A percentile compares a stretch with the other conserved stretches of the same genome.
These are phyloP conservation scores for Plusia festucae DNA, from an alignment of 2,888 invertebrate genomes.

Conservation along the genomic window DNA sequence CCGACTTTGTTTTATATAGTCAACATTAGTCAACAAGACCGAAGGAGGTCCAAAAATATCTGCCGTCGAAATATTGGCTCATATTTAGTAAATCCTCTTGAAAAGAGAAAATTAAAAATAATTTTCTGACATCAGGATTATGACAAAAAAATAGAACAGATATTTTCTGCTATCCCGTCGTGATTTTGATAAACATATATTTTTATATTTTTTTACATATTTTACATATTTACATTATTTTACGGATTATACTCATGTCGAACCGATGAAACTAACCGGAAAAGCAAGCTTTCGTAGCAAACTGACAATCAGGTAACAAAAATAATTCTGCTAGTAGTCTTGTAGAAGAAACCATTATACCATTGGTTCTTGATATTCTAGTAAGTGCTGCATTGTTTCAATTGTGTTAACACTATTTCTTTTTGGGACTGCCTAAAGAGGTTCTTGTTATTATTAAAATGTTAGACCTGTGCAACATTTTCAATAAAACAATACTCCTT, in stretches of 20 bases:
- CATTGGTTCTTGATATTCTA: background rate
- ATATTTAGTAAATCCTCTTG: background rate
- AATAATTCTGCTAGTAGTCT: background rate
- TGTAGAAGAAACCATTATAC: background rate
- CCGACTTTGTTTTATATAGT: no score
- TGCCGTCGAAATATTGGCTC: background rate
- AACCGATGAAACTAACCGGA: constrained; percentile 37
- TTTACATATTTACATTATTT: constrained; percentile 1
- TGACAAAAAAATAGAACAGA: background rate
- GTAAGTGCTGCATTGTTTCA: background rate
- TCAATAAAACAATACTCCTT: constrained; percentile 27
- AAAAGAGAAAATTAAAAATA: background rate
- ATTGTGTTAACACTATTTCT: background rate
- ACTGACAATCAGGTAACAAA: constrained; percentile 14
- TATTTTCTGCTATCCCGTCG: constrained; percentile 17
- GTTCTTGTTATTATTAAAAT: background rate
- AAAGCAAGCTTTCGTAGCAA: background rate
- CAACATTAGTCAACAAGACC: no score
- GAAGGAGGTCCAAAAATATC: background rate
- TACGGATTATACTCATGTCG: background rate
- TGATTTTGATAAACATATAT: constrained; percentile 7
- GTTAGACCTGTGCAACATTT: background rate
- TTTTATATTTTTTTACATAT: constrained; percentile 9
- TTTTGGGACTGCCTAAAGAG: background rate
- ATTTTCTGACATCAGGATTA: background rate